Base-by-base conservation (phyloP, 2,888 invertebrate genomes). In the Hyalella azteca region DNA sequence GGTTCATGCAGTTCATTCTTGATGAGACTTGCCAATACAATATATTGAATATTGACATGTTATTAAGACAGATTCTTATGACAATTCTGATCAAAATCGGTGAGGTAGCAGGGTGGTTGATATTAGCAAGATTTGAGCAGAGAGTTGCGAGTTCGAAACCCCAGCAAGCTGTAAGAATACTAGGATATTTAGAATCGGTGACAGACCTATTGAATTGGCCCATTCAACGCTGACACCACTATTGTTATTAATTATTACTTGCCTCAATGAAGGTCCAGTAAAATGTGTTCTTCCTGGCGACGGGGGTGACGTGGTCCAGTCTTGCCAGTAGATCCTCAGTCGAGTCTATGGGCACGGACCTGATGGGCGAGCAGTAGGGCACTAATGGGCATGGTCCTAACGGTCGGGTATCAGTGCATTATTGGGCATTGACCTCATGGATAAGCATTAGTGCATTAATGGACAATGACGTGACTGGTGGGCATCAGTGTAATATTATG, bases 231-330 rank as follows among this genome's bases (percentile, higher is more conserved):
- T 26, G 26, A 29, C 32, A 29, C 59, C 19, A 50, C 5, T 50
- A 50, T n/a, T 5, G 22, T 29, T 22, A 11, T 4, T 13, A n/a
- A 19, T 29, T 11, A 22, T 29, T 9, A 79, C 82, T 50, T 19
- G 80, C 82, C 40, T 73, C 77, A n/a, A 80, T 39, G n/a, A 80
- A 80, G 3, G 41, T 66, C 36, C 80, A 82, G 48, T 80, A 82
- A 19, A 80, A 80, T 3, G 82, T 80, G 32, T 80, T 80, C 76
- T 76, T 77, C 22, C 82, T 48, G 36, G 78, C 80, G 26, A 82
- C 66, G 15, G 82, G 82, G 2, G 66, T 77, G 15, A 82, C 77
- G 7, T 48, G 13, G 41, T 77, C 77, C 2, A 82, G 82, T 7
- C 79, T 75, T 9, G 77, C 39, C 77, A 82, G 79, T n/a, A 82